A percentile compares a stretch with the other conserved stretches of the same genome.
Evolutionary conservation across 2,888 invertebrate species (phyloP).

Genomic region (Notodonta dromedarius): DNA sequence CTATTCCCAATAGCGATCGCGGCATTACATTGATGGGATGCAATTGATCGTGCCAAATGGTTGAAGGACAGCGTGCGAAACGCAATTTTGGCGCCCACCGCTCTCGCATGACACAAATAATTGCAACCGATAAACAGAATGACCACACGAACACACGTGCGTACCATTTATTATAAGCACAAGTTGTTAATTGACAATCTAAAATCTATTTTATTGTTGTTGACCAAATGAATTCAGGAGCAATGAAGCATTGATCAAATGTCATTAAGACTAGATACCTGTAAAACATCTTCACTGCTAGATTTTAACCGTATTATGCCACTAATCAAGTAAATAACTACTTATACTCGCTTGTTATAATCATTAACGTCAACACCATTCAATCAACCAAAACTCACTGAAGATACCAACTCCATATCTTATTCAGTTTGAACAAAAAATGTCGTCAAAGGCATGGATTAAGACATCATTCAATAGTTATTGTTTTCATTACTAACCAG

Average conservation of each 20-base stretch:
- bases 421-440: no score
- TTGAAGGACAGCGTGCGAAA: conserved; percentile 27
- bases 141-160: conserved; percentile 10
- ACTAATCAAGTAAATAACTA: not conserved
- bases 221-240: not conserved
- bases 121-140: conserved; percentile 5
- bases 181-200: conserved; percentile 1
- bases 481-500: not conserved
- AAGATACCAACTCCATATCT: no score
- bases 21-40: conserved; percentile 36
- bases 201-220: not conserved
- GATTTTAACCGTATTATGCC: not conserved
- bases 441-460: not conserved
- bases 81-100: conserved; percentile 49
- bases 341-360: no score
- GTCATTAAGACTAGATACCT: not conserved
- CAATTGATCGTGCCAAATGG: conserved; percentile 44
- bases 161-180: conserved; percentile 1
- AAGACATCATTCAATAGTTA: not conserved
- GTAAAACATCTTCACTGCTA: not conserved
- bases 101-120: conserved; percentile 27
- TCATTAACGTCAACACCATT: no score
- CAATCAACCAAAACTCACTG: no score
- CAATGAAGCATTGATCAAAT: not conserved
- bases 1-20: conserved; percentile 10